Conservation (phyloP, 1,140 invertebrate genomes). For the Eciton burchellii region DNA sequence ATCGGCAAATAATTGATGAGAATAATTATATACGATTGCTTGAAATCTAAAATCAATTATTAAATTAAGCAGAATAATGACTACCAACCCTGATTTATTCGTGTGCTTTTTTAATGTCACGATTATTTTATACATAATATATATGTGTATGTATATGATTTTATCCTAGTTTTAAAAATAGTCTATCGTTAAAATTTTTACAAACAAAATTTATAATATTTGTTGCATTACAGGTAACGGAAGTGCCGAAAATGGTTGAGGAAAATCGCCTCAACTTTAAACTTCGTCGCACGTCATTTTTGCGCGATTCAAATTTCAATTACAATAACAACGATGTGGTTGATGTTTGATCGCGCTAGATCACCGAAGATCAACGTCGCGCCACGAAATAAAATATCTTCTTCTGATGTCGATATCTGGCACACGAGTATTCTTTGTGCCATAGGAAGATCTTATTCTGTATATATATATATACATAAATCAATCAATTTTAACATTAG, state of each 20-base stretch:
- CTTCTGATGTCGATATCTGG: slow-evolving; percentile 14
- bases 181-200: background rate
- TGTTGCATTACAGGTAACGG: slow-evolving; percentile 79
- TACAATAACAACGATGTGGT: slow-evolving; percentile 84
- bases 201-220: background rate
- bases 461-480: slow-evolving; percentile 41
- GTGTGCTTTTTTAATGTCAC: slow-evolving; percentile 11
- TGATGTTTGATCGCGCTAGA: slow-evolving; percentile 78
- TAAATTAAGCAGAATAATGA: background rate
- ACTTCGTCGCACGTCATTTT: slow-evolving; percentile 83
- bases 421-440: slow-evolving; percentile 66
- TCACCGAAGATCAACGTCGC: background rate
- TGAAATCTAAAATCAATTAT: slow-evolving; percentile 1
- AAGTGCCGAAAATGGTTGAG: slow-evolving; percentile 84
- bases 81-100: background rate
- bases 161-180: background rate
- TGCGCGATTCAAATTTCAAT: slow-evolving; percentile 85
- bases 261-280: slow-evolving; percentile 80
- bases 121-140: background rate
- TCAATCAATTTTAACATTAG: slow-evolving; percentile 46
- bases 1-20: no score
- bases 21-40: background rate
- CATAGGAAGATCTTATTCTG: slow-evolving; percentile 60
- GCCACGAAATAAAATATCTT: slow-evolving; percentile 1
- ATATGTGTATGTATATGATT: background rate